A percentile compares a stretch with the other conserved stretches of the same genome.
phyloP scores from a whole-genome alignment of 23 tunicate genomes.

The Clavelina lepadiformis region DNA sequence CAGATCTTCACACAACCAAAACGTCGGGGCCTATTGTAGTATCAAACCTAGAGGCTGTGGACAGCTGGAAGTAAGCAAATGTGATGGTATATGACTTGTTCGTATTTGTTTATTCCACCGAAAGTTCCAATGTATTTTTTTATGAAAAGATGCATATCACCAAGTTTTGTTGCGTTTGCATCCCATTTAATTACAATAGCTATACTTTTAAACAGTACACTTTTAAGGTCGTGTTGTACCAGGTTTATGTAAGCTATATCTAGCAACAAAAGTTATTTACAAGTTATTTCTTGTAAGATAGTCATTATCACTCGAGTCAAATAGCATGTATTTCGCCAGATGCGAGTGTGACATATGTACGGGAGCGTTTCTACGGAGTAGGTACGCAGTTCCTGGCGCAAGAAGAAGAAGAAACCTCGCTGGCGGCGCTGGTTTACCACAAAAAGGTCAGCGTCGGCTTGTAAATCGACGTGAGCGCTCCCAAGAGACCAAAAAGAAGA shows the following conservation, averaged over 20 bases:
- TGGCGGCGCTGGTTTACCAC: no score
- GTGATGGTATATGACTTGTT: neutral
- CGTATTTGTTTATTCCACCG: neutral
- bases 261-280: no score
- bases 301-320: neutral
- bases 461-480: no score
- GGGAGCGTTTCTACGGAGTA: constrained; percentile 39
- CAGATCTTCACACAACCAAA: neutral
- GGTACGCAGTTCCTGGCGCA: neutral
- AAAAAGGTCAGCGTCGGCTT: no score
- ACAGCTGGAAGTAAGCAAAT: constrained; percentile 30
- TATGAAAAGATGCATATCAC: neutral
- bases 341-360: constrained; percentile 60
- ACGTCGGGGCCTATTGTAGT: neutral
- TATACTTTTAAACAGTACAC: neutral
- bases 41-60: constrained; percentile 18
- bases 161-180: neutral
- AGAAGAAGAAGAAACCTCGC: no score
- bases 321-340: neutral
- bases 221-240: no score
- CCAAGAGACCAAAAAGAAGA: neutral
- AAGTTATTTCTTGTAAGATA: no score
- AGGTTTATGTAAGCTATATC: no score
- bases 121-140: neutral
- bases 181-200: neutral